Base-by-base conservation (phyloP, 37 sponge, comb jelly and placozoan species). In the Ianthella basta region DNA sequence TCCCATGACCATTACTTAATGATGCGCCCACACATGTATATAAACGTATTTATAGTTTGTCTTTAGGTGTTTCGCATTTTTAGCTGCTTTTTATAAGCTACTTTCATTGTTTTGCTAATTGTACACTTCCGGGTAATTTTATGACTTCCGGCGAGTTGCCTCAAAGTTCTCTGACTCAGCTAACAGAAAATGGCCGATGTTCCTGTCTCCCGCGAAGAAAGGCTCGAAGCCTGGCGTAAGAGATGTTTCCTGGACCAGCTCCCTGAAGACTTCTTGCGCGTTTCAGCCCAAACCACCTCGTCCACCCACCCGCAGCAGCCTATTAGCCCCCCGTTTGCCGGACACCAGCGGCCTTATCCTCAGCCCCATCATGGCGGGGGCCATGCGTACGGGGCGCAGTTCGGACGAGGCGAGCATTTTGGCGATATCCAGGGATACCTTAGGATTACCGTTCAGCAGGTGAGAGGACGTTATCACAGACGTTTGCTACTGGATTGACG, bases 231-330 rank as follows among this genome's bases (percentile, higher is more conserved):
- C 16, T 75, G 78, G 78, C 79, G 92, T 34, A 82, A 91, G 53
- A 83, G 92, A 57, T 91, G 91, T n/a, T 88, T 89, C 61, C 85
- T 96, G 14, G 88, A 82, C 0, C 73, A 86, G 27, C 83, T 96
- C 35, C 91, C 96, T 4, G 91, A 90, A 35, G 91, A 92, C 61
- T 96, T 96, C 53, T 87, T 95, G n/a, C 86, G 90, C 33, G 80
- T 91, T 15, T 64, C 74, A 29, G 8, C 50, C 50, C 3, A 8
- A 3, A 25, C 55, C 25, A 82, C 72, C 3, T 27, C 81, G 29
- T n/a, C 66, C 30, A 16, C 83, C 21, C 77, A 33, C 25, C 68
- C n/a, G 4, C 66, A 33, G 34, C 78, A 85, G 21, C 86, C 78
- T 24, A 63, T 85, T 14, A 80, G 80, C 59, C 32, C 50, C 33